phyloP scores from a whole-genome alignment of 2,888 invertebrate genomes.

The Chironomus riparius region DNA sequence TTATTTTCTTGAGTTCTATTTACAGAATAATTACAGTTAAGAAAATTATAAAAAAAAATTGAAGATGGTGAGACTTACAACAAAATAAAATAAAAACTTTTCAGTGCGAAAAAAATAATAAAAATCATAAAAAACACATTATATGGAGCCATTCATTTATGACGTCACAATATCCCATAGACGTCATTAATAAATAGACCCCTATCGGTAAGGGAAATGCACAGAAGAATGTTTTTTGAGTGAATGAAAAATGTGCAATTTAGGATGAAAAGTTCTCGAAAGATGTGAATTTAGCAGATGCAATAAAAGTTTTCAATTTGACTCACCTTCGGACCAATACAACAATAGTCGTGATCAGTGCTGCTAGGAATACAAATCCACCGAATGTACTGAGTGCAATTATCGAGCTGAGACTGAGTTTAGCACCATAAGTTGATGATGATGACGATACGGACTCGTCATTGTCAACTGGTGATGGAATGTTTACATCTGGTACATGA shows the following conservation, averaged over 20 bases:
- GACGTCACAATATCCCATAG: neutral
- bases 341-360: conserved; percentile 80
- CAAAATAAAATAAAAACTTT: too few species aligned
- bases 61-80: too few species aligned
- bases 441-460: conserved; percentile 40
- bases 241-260: too few species aligned
- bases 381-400: conserved; percentile 85
- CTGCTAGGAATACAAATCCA: conserved; percentile 81
- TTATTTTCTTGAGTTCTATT: too few species aligned
- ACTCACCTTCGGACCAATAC: conserved; percentile 78
- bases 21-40: too few species aligned
- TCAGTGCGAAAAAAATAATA: neutral
- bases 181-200: neutral
- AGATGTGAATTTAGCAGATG: too few species aligned
- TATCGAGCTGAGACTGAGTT: conserved; percentile 75
- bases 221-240: neutral
- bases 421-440: conserved; percentile 51
- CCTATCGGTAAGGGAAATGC: neutral
- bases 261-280: too few species aligned
- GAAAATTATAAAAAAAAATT: too few species aligned
- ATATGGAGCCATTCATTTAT: too few species aligned
- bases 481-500: conserved; percentile 56
- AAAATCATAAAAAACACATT: too few species aligned
- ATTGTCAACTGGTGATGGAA: conserved; percentile 57
- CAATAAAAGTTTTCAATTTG: neutral